Evolutionary conservation across 1,140 invertebrate genomes (phyloP), one percentile per base, ranked within the genome.

Genomic region (Cylas formicarius): DNA sequence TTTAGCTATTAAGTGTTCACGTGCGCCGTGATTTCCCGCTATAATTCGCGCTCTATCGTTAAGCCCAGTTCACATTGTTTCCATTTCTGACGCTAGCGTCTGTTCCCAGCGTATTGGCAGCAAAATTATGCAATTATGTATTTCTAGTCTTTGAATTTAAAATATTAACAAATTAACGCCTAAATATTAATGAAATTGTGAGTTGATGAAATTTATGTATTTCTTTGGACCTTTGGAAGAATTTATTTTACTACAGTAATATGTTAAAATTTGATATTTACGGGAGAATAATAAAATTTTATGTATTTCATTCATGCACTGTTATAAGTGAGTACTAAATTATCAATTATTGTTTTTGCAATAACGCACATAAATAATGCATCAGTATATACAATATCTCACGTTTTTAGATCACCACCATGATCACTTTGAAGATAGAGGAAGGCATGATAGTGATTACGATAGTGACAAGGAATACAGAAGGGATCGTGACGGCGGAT

Each of bases 401-500:
- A 48, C 22, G 3, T 18, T 51, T 39, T 52, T 22, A 59, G 57
- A 54, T 52, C 48, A 52, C 23, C 38, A 54, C 38, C 39, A 58
- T 44, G 58, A 64, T 18, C 44, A 57, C 31, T 26, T 39, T 27
- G 55, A 59, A 34, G 52, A 55, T 18, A 57, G 55, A 62, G 26
- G 55, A 57, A 29, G 58, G 57, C 28, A 63, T 48, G 61, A 59
- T 39, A 47, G 53, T 19, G 58, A 59, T 26, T 56, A 60, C 26
- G 37, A 50, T 14, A 61, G 59, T 45, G 60, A 61, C 31, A 48
- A 51, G n/a, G 57, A 57, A 17, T 45, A 53, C 41, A 20, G 34
- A 7, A 42, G 50, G 38, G 53, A 60, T 26, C 47, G 31, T 9
- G 53, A 44, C 4, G 50, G 51, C 35, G 55, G 50, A 34, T 48